Evolutionary conservation across 2,888 invertebrate genomes (phyloP).

Genomic region (Pristionchus exspectatus): DNA sequence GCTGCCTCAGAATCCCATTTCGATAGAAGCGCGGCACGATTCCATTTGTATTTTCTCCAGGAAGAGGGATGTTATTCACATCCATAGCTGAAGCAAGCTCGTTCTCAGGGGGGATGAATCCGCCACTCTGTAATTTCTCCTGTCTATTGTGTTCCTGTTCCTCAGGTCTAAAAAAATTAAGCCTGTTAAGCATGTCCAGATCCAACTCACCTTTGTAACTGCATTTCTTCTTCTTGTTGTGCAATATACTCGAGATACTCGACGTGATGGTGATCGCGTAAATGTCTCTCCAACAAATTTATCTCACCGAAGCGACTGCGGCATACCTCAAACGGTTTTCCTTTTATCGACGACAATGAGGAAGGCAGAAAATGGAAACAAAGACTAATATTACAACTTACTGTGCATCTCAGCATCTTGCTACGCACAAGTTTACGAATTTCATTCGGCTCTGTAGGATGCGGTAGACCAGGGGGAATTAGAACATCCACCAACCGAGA

Average conservation of each 20-base stretch:
- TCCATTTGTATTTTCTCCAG: slow-evolving; percentile 74
- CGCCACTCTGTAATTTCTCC: slow-evolving; percentile 77
- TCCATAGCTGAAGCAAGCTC: slow-evolving; percentile 69
- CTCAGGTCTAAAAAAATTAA: slow-evolving; percentile 61
- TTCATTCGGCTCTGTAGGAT: slow-evolving; percentile 73
- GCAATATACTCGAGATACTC: slow-evolving; percentile 75
- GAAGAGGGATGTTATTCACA: slow-evolving; percentile 74
- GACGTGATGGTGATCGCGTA: slow-evolving; percentile 74
- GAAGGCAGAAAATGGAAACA: too few relatives aligned
- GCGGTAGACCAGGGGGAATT: slow-evolving; percentile 63
- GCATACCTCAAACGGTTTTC: slow-evolving; percentile 74
- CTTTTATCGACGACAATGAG: too few relatives aligned
- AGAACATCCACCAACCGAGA: slow-evolving; percentile 49
- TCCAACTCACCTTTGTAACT: slow-evolving; percentile 64
- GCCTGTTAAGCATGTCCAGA: neutral
- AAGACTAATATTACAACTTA: neutral
- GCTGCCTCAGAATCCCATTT: slow-evolving; percentile 70
- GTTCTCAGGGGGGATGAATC: slow-evolving; percentile 78
- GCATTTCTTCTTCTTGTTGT: slow-evolving; percentile 75
- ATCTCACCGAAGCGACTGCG: slow-evolving; percentile 78
- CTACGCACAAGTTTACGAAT: slow-evolving; percentile 72
- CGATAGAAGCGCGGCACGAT: slow-evolving; percentile 72
- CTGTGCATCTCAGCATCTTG: slow-evolving; percentile 77
- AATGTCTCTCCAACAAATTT: slow-evolving; percentile 76
- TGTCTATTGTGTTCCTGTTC: slow-evolving; percentile 75